phyloP scores from a whole-genome alignment of 2,113 vertebrate genomes.

The Sylvietta virens region DNA sequence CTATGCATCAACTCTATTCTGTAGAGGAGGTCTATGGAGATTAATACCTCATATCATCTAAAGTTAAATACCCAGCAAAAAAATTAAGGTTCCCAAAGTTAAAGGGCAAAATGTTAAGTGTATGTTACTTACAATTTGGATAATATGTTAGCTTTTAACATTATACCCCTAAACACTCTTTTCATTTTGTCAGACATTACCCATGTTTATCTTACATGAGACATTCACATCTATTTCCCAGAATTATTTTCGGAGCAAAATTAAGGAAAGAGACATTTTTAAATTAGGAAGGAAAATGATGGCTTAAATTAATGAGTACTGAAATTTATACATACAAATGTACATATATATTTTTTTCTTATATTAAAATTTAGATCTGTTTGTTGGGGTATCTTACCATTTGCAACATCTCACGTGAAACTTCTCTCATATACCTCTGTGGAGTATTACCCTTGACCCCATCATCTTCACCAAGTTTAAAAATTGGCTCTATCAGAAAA shows the following conservation, averaged over 20 bases:
- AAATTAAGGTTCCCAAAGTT: background rate
- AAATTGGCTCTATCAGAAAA: conserved; percentile 74
- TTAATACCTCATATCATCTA: background rate
- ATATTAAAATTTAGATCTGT: conserved; percentile 58
- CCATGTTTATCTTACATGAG: background rate
- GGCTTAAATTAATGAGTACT: conserved; percentile 5
- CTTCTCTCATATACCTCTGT: conserved; percentile 75
- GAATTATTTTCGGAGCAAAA: conserved; percentile 41
- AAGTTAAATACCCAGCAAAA: background rate
- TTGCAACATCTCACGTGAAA: conserved; percentile 76
- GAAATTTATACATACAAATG: background rate
- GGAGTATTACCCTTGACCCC: conserved; percentile 77
- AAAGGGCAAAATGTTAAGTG: background rate
- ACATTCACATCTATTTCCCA: conserved; percentile 25
- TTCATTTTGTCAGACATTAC: conserved; percentile 33
- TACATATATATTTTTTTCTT: background rate
- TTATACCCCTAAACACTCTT: conserved; percentile 10
- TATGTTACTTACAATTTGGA: background rate
- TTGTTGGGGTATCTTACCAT: conserved; percentile 76
- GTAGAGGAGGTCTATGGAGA: background rate
- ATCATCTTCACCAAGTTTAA: conserved; percentile 71
- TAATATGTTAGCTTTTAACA: conserved; percentile 3
- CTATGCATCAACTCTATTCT: background rate
- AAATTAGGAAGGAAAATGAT: conserved; percentile 55
- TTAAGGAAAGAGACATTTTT: conserved; percentile 52